Evolutionary conservation across 2,888 invertebrate species (phyloP).

Genomic region (Lottia gigantea): DNA sequence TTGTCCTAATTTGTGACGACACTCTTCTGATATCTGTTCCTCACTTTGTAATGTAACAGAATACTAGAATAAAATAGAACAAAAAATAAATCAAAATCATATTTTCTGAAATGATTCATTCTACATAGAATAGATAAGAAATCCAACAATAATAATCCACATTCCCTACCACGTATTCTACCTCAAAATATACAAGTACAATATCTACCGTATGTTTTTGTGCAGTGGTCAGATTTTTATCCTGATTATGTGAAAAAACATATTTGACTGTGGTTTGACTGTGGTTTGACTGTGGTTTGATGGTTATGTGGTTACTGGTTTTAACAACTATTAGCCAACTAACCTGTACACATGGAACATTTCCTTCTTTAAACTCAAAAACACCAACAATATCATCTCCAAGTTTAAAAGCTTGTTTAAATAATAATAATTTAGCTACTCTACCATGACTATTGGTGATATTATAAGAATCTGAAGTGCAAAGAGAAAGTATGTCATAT

Average conservation of each 20-base stretch:
- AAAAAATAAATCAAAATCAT: too few relatives aligned
- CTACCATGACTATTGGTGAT: conserved; percentile 81
- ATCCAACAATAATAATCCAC: too few relatives aligned
- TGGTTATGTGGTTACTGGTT: too few relatives aligned
- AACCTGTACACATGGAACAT: conserved; percentile 91
- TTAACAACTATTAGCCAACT: conserved; percentile 10
- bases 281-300: too few relatives aligned
- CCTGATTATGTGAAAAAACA: too few relatives aligned
- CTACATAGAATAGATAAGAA: too few relatives aligned
- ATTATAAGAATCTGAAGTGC: conserved; percentile 68
- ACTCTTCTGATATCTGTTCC: conserved; percentile 76
- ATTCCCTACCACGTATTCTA: too few relatives aligned
- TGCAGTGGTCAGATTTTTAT: too few relatives aligned
- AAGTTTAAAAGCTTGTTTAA: conserved; percentile 93
- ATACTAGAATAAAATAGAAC: conserved; percentile 68
- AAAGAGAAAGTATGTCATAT: conserved; percentile 3
- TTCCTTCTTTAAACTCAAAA: conserved; percentile 91
- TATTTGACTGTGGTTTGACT: too few relatives aligned
- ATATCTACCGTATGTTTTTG: too few relatives aligned
- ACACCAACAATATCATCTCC: conserved; percentile 98
- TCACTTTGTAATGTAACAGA: conserved; percentile 97
- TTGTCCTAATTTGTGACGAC: conserved; percentile 69
- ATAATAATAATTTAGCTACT: conserved; percentile 92
- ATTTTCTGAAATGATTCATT: too few relatives aligned
- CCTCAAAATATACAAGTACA: too few relatives aligned